These are phyloP conservation scores for Perdita meconis DNA, from an alignment of 2,888 invertebrate species.

Conservation along the genomic window DNA sequence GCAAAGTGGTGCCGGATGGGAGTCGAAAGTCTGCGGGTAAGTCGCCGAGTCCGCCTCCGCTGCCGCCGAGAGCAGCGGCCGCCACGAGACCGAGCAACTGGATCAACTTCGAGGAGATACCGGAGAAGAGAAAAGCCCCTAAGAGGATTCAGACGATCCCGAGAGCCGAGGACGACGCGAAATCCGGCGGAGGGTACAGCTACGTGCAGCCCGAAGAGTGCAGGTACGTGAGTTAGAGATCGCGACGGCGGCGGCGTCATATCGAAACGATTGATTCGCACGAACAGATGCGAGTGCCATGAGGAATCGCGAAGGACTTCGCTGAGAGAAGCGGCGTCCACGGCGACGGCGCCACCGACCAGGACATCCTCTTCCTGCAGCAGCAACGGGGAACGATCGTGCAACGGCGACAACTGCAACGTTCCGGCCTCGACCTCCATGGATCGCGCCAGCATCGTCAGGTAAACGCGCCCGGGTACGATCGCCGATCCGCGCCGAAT, in stretches of 20 bases:
- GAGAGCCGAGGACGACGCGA: constrained; percentile 84
- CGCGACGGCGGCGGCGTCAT: neutral
- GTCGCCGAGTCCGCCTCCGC: constrained; percentile 82
- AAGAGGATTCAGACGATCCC: constrained; percentile 94
- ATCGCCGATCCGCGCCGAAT: constrained; percentile 52
- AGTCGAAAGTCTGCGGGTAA: constrained; percentile 81
- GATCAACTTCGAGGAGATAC: constrained; percentile 95
- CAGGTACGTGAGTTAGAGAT: constrained; percentile 83
- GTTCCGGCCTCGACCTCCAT: constrained; percentile 69
- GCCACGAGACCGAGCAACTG: constrained; percentile 88
- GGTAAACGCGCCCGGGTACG: constrained; percentile 80
- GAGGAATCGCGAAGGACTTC: constrained; percentile 84
- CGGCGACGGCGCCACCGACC: no score
- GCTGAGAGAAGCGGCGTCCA: constrained; percentile 62
- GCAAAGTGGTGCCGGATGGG: constrained; percentile 86
- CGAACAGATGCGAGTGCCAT: constrained; percentile 91
- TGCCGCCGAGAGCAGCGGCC: constrained; percentile 79
- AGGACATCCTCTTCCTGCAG: constrained; percentile 71
- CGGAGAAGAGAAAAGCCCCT: constrained; percentile 92
- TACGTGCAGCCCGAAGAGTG: constrained; percentile 95
- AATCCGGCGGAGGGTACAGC: constrained; percentile 85
- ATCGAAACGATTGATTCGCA: no score
- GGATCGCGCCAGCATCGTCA: constrained; percentile 81
- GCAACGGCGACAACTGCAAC: constrained; percentile 77
- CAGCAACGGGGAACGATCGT: constrained; percentile 75